Evolutionary conservation across 2,797 vertebrate genomes (phyloP).

Genomic region (Bradypus variegatus): DNA sequence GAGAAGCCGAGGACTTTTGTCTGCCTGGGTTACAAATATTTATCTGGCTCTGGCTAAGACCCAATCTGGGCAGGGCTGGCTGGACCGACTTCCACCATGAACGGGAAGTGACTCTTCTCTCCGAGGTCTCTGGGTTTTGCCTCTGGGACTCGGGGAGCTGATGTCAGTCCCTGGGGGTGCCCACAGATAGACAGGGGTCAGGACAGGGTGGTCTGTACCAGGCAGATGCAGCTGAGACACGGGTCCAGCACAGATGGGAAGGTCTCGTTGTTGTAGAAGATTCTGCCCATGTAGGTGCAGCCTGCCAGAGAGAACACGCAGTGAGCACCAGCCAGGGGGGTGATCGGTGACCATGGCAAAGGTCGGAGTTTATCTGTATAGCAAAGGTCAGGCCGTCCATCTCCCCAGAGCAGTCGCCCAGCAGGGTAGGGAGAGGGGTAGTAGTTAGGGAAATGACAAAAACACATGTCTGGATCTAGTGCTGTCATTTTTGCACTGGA

Average conservation of each 20-base stretch:
- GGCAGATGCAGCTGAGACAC: conserved; percentile 80
- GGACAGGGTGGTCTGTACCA: conserved; percentile 67
- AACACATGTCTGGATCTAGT: background rate
- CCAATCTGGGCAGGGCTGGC: background rate
- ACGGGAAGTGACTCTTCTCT: background rate
- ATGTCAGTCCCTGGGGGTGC: background rate
- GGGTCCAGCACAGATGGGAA: conserved; percentile 76
- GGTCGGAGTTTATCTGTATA: background rate
- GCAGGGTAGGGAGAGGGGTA: no score
- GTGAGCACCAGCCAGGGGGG: background rate
- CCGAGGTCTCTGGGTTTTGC: background rate
- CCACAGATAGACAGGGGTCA: background rate
- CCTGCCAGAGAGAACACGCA: conserved; percentile 55
- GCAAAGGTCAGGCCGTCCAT: background rate
- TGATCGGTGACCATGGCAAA: background rate
- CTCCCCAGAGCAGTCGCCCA: background rate
- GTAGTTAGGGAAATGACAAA: background rate
- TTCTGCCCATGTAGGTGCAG: conserved; percentile 77
- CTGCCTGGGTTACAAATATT: background rate
- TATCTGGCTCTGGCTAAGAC: background rate
- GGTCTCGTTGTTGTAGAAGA: conserved; percentile 79
- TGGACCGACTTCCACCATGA: background rate
- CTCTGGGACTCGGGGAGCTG: background rate
- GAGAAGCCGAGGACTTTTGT: background rate
- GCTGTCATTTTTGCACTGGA: no score